Base-by-base conservation (phyloP, 1,140 invertebrate genomes). In the Rhopalosiphum maidis region DNA sequence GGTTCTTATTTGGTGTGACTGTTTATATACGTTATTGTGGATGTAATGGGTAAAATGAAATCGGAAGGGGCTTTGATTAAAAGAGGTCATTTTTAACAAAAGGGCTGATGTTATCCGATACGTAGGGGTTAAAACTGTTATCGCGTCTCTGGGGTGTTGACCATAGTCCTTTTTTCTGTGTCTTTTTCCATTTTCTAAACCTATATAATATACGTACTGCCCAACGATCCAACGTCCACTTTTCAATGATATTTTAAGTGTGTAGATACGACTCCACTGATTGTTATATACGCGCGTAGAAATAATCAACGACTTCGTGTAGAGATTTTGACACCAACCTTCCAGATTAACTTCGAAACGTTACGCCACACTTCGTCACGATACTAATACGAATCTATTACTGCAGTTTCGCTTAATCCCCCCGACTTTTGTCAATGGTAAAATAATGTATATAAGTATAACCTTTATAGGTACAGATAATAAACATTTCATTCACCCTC, bases 21-120 rank as follows among this genome's bases (percentile, higher is more conserved):
- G 54, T 90, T 55, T 60, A 43, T 90, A 90, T 60, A 90, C n/a
- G 18, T 41, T 35, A 35, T 37, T 46, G 41, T 46, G 41, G 9
- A 82, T 92, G 46, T 51, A 92, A 93, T 86, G 82, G 68, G 48
- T 30, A 85, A 55, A 86, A 86, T 85, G 15, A 54, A 54, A 85
- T 54, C 46, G 30, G 48, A 92, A 54, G 82, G 91, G 82, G 3
- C 77, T 93, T 93, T 93, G 91, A 93, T 93, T 93, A 93, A 93
- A 93, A 93, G 91, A 85, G 91, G 91, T 93, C 82, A 93, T 86
- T 93, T 93, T 93, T 93, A 93, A 93, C 91, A 93, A 93, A 83
- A 93, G 82, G 91, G 85, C 48, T 51, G 91, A 93, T 93, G 48
- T 93, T 93, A 93, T 93, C 91, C 77, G 48, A 37, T 35, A 51